Evolutionary conservation across 2,113 vertebrate genomes (phyloP).

Genomic region (Pollachius pollachius): DNA sequence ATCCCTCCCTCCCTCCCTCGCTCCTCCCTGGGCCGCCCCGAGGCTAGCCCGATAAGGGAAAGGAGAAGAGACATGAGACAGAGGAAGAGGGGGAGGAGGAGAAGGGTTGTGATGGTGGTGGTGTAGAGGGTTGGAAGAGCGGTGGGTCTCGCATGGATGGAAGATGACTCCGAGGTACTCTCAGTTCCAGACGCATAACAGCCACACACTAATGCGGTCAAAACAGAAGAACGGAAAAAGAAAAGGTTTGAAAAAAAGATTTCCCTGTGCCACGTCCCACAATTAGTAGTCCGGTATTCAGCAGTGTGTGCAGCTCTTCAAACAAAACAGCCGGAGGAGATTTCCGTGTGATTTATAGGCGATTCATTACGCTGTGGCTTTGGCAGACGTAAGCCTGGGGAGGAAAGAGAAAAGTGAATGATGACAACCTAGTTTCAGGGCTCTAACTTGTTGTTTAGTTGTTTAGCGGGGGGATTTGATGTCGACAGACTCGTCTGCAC

Average conservation of each 20-base stretch:
- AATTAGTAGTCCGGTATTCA: not conserved
- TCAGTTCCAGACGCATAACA: slow-evolving; percentile 4
- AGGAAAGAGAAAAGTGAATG: not conserved
- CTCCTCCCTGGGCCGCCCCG: not conserved
- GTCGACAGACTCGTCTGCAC: not conserved
- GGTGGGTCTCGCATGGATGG: slow-evolving; percentile 22
- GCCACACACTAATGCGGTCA: not conserved
- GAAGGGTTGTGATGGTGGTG: not conserved
- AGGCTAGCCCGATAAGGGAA: slow-evolving; percentile 35
- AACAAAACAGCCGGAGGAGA: slow-evolving; percentile 5
- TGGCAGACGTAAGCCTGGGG: not conserved
- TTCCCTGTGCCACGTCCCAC: slow-evolving; percentile 14
- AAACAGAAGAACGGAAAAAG: slow-evolving; percentile 3
- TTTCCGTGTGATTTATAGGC: not conserved
- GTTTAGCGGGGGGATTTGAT: not conserved
- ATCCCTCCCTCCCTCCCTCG: not conserved
- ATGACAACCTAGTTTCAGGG: not conserved
- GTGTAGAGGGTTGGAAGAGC: not conserved
- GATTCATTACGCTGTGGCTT: not conserved
- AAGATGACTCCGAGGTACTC: not conserved
- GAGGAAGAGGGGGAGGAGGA: not conserved
- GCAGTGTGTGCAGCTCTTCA: not conserved
- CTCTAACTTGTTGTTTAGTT: not conserved
- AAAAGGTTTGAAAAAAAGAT: not conserved
- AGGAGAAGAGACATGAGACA: not conserved